Evolutionary conservation across 1,140 invertebrate genomes (phyloP), one percentile per base, ranked within the genome.

Genomic region (Aphis gossypii): DNA sequence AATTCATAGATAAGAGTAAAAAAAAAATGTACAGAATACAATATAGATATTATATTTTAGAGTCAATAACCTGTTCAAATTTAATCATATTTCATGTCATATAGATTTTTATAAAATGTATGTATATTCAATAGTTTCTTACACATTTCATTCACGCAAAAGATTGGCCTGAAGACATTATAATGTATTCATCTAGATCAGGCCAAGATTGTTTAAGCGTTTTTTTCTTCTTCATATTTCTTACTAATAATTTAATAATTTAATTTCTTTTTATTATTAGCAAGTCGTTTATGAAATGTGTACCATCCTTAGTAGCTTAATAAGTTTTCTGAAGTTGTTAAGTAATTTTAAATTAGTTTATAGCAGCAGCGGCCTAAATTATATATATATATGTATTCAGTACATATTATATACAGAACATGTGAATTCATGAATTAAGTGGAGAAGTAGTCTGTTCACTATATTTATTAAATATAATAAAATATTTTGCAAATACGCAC

Each of bases 361-460:
- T 68, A 68, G 46, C 25, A 23, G 30, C 92, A 18, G 51, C 82
- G 68, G 76, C 51, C 56, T 25, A 11, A 41, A 54, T 89, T 89
- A 23, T 35, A 56, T 76, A 35, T 35, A 7, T 83, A 21, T 51
- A 48, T n/a, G 44, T 30, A 35, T n/a, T 48, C 25, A 48, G 44
- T 48, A 41, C 38, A 83, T 44, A 84, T 46, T 56, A 93, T 84
- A 51, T 84, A 46, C 18, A n/a, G 86, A 56, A 51, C 54, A 86
- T 87, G 94, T 94, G 94, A 94, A 87, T 93, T 94, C 93, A 94
- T 94, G 95, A 95, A 95, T 94, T 95, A 96, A 96, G 96, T 96
- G 96, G 96, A 96, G 96, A 95, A 96, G 96, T 96, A 95, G 96
- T 96, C 96, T 96, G 96, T 96, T 96, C 96, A 95, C 96, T 96